Conservation (phyloP, 1,140 invertebrate species). For the Heliconius eleuchia region DNA sequence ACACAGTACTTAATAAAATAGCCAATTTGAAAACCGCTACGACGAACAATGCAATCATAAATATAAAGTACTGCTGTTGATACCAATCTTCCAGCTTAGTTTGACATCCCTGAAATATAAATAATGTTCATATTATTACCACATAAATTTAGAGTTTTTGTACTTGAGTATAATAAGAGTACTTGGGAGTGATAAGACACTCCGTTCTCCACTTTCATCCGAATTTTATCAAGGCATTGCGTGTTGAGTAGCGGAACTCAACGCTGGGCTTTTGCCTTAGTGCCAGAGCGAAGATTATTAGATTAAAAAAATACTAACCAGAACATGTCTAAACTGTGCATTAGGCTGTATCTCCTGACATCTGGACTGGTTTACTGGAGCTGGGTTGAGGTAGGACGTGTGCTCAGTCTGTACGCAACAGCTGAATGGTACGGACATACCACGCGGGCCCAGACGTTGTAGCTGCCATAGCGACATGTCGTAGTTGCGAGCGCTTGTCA, state of each 20-base stretch:
- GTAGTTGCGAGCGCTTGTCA: conserved; percentile 90
- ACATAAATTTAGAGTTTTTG: neutral
- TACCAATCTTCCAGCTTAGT: conserved; percentile 89
- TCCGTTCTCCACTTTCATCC: too few relatives aligned
- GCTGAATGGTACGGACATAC: conserved; percentile 88
- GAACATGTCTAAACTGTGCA: conserved; percentile 83
- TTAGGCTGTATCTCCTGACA: conserved; percentile 87
- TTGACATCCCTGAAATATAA: conserved; percentile 85
- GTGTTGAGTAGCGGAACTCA: too few relatives aligned
- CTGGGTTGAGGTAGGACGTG: conserved; percentile 87
- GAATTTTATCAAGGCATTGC: too few relatives aligned
- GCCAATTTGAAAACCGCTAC: conserved; percentile 86
- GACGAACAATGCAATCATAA: conserved; percentile 85
- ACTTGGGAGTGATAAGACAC: too few relatives aligned
- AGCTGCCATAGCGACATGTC: conserved; percentile 90
- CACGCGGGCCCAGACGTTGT: conserved; percentile 86
- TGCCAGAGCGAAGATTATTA: too few relatives aligned
- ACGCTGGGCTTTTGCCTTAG: too few relatives aligned
- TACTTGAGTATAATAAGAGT: too few relatives aligned
- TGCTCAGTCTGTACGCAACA: conserved; percentile 87
- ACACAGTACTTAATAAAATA: conserved; percentile 85
- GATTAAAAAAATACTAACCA: conserved; percentile 55
- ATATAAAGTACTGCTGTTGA: conserved; percentile 87
- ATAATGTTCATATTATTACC: conserved; percentile 27
- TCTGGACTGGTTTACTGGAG: conserved; percentile 85